These are phyloP conservation scores for Cheirogaleus medius DNA, from an alignment of 2,113 vertebrate genomes.

Conservation along the genomic window DNA sequence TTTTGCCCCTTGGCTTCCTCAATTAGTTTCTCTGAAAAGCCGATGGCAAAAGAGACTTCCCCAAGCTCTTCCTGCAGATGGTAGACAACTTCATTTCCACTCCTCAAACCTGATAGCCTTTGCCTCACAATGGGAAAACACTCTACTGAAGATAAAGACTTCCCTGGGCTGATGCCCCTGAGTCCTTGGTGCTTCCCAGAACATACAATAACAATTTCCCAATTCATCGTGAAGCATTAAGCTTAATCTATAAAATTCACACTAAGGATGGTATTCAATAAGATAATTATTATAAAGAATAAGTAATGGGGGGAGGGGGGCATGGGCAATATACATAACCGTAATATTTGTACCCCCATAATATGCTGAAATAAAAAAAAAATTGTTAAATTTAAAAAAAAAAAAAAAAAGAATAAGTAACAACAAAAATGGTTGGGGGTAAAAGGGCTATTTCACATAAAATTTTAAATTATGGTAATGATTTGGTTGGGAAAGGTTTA, in stretches of 20 bases:
- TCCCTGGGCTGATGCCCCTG: not conserved
- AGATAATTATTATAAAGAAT: not conserved
- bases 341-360: too few relatives aligned
- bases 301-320: too few relatives aligned
- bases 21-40: not conserved
- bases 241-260: not conserved
- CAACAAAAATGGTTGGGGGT: not conserved
- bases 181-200: not conserved
- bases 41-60: not conserved
- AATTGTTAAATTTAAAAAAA: too few relatives aligned
- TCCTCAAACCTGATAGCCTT: not conserved
- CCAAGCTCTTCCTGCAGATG: not conserved
- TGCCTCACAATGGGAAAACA: not conserved
- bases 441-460: not conserved
- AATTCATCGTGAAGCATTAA: not conserved
- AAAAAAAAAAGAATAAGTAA: not conserved
- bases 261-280: not conserved
- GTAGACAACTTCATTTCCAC: not conserved
- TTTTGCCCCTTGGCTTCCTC: not conserved
- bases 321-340: too few relatives aligned
- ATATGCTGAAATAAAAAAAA: too few relatives aligned
- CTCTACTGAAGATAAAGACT: not conserved
- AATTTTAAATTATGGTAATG: not conserved
- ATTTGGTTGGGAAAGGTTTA: not conserved
- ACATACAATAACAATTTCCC: not conserved